These are phyloP conservation scores for Allacma fusca DNA, from an alignment of 2,888 invertebrate genomes.

Conservation along the genomic window DNA sequence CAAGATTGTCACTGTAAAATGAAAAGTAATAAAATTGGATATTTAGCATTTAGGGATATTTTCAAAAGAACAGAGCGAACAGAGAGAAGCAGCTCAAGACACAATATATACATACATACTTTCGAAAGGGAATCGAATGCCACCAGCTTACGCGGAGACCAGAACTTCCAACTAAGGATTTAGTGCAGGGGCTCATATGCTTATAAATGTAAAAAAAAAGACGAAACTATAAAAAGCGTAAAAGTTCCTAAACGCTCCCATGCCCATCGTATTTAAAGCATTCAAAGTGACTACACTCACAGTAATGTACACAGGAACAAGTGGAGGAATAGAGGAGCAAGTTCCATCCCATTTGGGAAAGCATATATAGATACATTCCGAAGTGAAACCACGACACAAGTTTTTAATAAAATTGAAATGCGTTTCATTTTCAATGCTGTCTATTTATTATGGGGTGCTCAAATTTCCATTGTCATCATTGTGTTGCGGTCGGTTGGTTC, in stretches of 20 bases:
- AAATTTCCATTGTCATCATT: slow-evolving; percentile 25
- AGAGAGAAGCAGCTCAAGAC: slow-evolving; percentile 9
- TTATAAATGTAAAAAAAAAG: not conserved
- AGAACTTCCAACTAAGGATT: not conserved
- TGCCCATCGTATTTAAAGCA: no score
- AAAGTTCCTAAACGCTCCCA: no score
- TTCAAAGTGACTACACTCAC: no score
- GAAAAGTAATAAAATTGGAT: slow-evolving; percentile 42
- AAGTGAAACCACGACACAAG: slow-evolving; percentile 22
- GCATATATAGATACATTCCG: slow-evolving; percentile 5
- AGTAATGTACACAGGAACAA: not conserved
- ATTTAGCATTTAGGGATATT: slow-evolving; percentile 42
- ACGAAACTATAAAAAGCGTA: no score
- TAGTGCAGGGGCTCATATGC: not conserved
- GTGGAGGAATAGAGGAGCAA: slow-evolving; percentile 1
- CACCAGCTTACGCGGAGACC: slow-evolving; percentile 1
- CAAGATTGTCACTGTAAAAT: slow-evolving; percentile 39
- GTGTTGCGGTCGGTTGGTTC: slow-evolving; percentile 36
- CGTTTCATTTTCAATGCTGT: slow-evolving; percentile 34
- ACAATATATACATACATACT: no score
- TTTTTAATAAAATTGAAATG: slow-evolving; percentile 49
- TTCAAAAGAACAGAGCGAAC: not conserved
- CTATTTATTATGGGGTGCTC: slow-evolving; percentile 22
- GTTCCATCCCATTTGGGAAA: slow-evolving; percentile 28
- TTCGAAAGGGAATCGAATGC: slow-evolving; percentile 20